Evolutionary conservation across 1,140 invertebrate species (phyloP).

Genomic region (Anastatus disparis): DNA sequence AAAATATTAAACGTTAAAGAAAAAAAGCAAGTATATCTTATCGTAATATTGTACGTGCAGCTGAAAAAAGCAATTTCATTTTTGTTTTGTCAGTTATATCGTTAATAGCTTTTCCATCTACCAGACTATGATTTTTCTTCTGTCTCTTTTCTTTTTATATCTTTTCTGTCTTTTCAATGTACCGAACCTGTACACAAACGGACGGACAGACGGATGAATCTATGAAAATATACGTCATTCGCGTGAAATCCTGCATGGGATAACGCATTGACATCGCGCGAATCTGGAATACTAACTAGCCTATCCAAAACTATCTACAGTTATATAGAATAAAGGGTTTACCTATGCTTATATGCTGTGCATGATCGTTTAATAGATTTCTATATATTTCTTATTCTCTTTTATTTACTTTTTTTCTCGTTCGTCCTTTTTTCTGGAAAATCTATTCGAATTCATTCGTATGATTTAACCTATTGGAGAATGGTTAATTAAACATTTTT

Average conservation of each 20-base stretch:
- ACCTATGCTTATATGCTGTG: not conserved
- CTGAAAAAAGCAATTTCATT: not conserved
- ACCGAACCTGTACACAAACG: not conserved
- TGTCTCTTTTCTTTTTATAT: not conserved
- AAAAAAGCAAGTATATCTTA: no score
- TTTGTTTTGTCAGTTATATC: not conserved
- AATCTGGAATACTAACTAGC: not conserved
- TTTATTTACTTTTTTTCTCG: no score
- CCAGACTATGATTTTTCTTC: not conserved
- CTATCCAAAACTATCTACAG: not conserved
- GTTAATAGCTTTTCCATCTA: no score
- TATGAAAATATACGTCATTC: slow-evolving; percentile 12
- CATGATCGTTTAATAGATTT: slow-evolving; percentile 17
- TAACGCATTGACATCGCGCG: slow-evolving; percentile 1
- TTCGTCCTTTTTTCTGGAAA: no score
- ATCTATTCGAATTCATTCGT: not conserved
- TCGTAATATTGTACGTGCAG: not conserved
- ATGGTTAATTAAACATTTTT: not conserved
- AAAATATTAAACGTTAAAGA: no score
- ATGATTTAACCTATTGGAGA: not conserved
- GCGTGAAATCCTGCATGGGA: not conserved
- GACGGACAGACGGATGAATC: not conserved
- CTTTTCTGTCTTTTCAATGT: not conserved
- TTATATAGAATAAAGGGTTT: not conserved
- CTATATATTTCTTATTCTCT: no score